phyloP scores from a whole-genome alignment of 2,113 vertebrate genomes.

The Trachemys scripta region DNA sequence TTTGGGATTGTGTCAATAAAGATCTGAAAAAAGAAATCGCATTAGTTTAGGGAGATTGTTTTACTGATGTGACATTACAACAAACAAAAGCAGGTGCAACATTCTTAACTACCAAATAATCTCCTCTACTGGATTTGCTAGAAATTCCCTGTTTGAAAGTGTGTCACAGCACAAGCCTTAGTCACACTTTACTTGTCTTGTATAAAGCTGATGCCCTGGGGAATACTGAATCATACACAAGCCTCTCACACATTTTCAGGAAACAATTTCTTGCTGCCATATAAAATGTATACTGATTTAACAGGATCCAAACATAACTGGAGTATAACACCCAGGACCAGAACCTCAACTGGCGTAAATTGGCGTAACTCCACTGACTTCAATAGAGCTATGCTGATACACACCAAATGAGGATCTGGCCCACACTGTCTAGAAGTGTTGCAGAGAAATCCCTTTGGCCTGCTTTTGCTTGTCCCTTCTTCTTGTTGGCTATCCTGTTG shows the following conservation, averaged over 20 bases:
- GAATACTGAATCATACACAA: not conserved
- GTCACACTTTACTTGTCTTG: not conserved
- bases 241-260: accelerated
- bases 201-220: not conserved
- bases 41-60: not conserved
- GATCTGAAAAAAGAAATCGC: slow-evolving; percentile 79
- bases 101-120: not conserved
- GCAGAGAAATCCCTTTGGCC: not conserved
- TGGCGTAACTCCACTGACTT: not conserved
- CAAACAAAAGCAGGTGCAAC: slow-evolving; percentile 10
- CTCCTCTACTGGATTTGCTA: not conserved
- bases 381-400: not conserved
- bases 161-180: not conserved
- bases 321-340: accelerated
- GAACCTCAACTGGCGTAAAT: not conserved
- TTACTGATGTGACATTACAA: slow-evolving; percentile 4
- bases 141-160: not conserved
- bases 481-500: not conserved
- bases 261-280: not conserved
- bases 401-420: accelerated
- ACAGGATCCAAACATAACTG: accelerated
- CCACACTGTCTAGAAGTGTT: not conserved
- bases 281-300: accelerated
- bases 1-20: slow-evolving; percentile 98
- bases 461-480: not conserved